These are phyloP conservation scores for Hipposideros armiger DNA, from an alignment of 2,113 vertebrate genomes.

Conservation along the genomic window DNA sequence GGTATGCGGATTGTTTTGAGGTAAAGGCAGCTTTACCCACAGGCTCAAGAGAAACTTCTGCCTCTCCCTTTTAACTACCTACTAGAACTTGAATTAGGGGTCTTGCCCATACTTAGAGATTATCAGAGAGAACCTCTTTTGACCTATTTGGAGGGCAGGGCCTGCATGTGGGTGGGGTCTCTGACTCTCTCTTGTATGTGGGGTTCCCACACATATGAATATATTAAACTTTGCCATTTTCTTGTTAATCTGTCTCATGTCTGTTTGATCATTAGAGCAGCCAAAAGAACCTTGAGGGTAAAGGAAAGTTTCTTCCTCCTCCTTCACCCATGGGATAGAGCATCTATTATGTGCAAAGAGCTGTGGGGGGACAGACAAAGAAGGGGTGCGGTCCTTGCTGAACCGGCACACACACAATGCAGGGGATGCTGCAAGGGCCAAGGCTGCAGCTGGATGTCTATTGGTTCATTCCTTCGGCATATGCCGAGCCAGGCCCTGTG, in stretches of 20 bases:
- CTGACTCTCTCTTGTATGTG: background rate
- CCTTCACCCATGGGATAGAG: background rate
- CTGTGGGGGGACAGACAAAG: background rate
- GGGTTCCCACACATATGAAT: background rate
- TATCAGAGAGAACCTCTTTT: background rate
- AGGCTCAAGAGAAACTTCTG: background rate
- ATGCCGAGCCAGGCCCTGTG: accelerated
- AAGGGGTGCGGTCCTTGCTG: background rate
- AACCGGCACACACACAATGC: accelerated
- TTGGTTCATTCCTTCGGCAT: background rate
- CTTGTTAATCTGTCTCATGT: background rate
- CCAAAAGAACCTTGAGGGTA: background rate
- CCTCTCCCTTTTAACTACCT: background rate
- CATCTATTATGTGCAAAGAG: background rate
- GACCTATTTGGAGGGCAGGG: background rate
- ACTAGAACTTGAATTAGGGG: background rate
- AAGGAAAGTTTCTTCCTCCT: background rate
- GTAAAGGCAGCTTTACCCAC: background rate
- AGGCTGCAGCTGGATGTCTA: no score
- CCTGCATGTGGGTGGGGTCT: background rate
- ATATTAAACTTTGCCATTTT: background rate
- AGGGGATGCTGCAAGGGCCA: no score
- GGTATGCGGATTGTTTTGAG: background rate
- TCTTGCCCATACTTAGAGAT: background rate
- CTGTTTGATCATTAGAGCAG: background rate